These are phyloP conservation scores for Drosophila algonquin DNA, from an alignment of 2,888 invertebrate genomes.

Conservation along the genomic window DNA sequence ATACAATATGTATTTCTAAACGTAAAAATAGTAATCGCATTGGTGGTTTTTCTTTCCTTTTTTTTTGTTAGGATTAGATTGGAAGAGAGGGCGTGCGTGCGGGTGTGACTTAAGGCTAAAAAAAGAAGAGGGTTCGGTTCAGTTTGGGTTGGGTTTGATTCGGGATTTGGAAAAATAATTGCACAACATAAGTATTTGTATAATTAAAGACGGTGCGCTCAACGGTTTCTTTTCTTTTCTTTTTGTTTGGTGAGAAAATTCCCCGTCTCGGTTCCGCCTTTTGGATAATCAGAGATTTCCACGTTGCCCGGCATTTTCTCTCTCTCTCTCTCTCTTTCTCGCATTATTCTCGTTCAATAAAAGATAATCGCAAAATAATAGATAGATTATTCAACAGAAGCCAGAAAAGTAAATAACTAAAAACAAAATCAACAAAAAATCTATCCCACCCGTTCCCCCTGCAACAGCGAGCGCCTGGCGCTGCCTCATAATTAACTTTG, in stretches of 20 bases:
- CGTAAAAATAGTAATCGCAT: slow-evolving; percentile 11
- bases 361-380: background rate
- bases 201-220: background rate
- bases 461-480: background rate
- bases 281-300: slow-evolving; percentile 39
- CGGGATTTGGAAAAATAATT: slow-evolving; percentile 71
- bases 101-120: slow-evolving; percentile 20
- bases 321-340: background rate
- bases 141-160: slow-evolving; percentile 11
- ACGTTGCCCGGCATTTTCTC: slow-evolving; percentile 17
- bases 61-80: background rate
- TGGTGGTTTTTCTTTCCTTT: background rate
- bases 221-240: background rate
- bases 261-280: slow-evolving; percentile 23
- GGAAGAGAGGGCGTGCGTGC: slow-evolving; percentile 12
- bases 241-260: slow-evolving; percentile 43
- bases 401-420: slow-evolving; percentile 1
- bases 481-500: background rate
- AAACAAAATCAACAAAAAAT: slow-evolving; percentile 1
- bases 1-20: slow-evolving; percentile 1
- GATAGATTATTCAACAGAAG: background rate
- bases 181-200: slow-evolving; percentile 66
- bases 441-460: background rate
- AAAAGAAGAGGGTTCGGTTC: slow-evolving; percentile 4
- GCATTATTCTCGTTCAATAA: background rate